Evolutionary conservation across 2,113 vertebrate species (phyloP), one percentile per base, ranked within the genome.

Genomic region (Eupsittula cactorum): DNA sequence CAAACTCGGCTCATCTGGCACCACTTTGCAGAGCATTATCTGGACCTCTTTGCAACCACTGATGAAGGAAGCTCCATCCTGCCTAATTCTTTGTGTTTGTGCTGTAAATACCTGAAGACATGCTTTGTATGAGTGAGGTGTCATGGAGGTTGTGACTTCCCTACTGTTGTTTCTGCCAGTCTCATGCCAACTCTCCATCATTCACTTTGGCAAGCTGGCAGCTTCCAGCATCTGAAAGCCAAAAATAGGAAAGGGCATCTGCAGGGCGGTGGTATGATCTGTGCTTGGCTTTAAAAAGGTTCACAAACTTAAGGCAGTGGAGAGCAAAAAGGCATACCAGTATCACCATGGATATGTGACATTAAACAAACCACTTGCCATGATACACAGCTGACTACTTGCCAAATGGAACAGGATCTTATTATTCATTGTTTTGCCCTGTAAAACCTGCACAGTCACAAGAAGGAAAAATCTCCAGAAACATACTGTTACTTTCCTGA

Each of bases 231-330:
- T 86, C 86, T 84, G 80, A 95, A 88, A 96, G 90, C 86, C 17
- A 6, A 96, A 97, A 97, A 95, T 91, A 93, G 90, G 93, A 96
- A 97, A 94, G 90, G 88, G 90, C 79, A 95, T 95, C 95, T 83
- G 75, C 93, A 90, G 83, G 69, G 78, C 16, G 18, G 74, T 52
- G 84, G 92, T 89, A 93, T 3, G 3, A 92, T 83, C 83, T 82
- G 88, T 74, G 83, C 70, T 82, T 78, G 74, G 73, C 92, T 93
- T 95, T 89, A 62, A 82, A 96, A 96, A 94, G 71, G 84, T 90
- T 81, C 2, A 0, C 79, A 91, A 75, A 95, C 82, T 93, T 92
- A 70, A 95, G 79, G 88, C 90, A 86, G 28, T 8, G 16, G 65
- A 95, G 80, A 96, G 88, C 52, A 96, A 96, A 95, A 95, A 93